Evolutionary conservation across 2,888 invertebrate species (phyloP), one percentile per base, ranked within the genome.

Genomic region (Drosophila conformis): DNA sequence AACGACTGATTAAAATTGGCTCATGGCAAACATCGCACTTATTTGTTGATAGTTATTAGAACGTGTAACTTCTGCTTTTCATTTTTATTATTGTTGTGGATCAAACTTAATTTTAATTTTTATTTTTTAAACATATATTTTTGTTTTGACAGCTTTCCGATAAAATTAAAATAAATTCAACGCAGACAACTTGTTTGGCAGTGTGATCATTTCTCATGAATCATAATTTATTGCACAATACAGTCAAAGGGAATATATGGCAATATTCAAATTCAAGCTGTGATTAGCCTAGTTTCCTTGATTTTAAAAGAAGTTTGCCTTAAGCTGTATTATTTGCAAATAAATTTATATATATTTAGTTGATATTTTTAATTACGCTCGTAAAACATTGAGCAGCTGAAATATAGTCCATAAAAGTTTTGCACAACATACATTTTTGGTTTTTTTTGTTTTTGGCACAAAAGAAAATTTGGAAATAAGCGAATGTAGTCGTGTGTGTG

Each of bases 391-490:
- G 53, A 49, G 49, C 29, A 21, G 38, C 48, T 62, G 27, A 60
- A 33, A 33, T 11, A 27, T 33, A 27, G 38, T 58, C 48, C 53
- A 57, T 69, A 52, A 52, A 73, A 73, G 18, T 61, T 65, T 69
- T 72, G 40, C 79, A 63, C 72, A 78, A 74, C 64, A 60, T 54
- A 65, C 57, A 69, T 27, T 36, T 58, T 52, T 56, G 4, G 46
- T 7, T 21, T 36, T 40, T 46, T 51, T 53, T 51, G 25, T 49
- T 57, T 40, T 59, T 40, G 70, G 70, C 77, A 64, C 57, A 75
- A 74, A 59, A 63, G 58, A 49, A 79, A 75, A 75, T 73, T 72
- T 63, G 51, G 63, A 36, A 76, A 79, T 59, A 29, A 35, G 10
- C 42, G 36, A 38, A 21, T 40, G 54, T 21, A 46, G 1, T 29